phyloP scores from a whole-genome alignment of 2,113 vertebrate genomes.

The Rhea americana region DNA sequence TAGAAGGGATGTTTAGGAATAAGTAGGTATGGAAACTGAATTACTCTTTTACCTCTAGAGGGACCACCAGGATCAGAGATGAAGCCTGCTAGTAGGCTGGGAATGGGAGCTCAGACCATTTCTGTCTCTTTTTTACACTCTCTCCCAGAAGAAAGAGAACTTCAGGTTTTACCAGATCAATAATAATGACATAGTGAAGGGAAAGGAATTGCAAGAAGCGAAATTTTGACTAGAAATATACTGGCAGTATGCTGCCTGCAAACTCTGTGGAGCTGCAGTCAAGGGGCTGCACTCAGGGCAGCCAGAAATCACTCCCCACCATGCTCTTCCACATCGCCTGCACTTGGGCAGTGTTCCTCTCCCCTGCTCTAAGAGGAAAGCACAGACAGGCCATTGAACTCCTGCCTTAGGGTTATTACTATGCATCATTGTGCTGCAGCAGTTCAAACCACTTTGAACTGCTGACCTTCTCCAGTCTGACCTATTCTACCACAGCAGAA shows the following conservation, averaged over 20 bases:
- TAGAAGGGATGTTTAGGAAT: background rate
- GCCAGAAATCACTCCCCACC: background rate
- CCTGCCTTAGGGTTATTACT: background rate
- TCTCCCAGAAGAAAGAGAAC: background rate
- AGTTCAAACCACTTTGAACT: background rate
- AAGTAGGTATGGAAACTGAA: background rate
- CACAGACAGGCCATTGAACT: background rate
- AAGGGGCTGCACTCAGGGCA: background rate
- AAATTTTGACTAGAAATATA: background rate
- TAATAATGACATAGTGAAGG: background rate
- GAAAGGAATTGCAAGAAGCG: rapidly evolving
- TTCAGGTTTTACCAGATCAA: background rate
- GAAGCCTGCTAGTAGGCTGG: background rate
- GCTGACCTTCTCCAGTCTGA: background rate
- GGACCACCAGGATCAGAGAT: slow-evolving; percentile 69
- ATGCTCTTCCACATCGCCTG: background rate
- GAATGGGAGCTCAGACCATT: background rate
- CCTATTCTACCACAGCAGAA: background rate
- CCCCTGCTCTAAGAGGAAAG: background rate
- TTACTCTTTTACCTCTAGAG: slow-evolving; percentile 67
- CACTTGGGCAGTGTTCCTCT: background rate
- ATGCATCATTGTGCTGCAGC: background rate
- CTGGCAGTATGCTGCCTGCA: background rate
- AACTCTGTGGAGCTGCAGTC: background rate
- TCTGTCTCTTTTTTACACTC: background rate